phyloP scores from a whole-genome alignment of 2,113 vertebrate species.

The Sinosuthora webbiana region DNA sequence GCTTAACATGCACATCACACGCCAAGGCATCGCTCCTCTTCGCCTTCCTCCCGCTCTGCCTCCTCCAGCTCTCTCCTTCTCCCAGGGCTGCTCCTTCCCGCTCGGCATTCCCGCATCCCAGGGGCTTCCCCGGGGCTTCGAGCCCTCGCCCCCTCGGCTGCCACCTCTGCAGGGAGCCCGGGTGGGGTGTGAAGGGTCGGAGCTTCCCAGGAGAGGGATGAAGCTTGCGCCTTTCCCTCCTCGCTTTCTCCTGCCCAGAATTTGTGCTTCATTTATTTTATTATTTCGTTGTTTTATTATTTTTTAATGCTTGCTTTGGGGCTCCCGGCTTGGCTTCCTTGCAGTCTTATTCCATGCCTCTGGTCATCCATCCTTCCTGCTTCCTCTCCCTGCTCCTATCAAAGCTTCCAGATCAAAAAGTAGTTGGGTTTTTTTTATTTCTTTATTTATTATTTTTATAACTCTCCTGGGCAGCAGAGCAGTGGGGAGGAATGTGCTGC shows the following conservation, averaged over 20 bases:
- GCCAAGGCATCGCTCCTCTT: conserved; percentile 44
- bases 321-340: not conserved
- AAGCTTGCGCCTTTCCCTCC: not conserved
- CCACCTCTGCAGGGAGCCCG: not conserved
- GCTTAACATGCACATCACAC: conserved; percentile 74
- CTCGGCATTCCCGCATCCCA: not conserved
- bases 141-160: not conserved
- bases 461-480: not conserved
- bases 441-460: not conserved
- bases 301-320: conserved; percentile 1
- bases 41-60: conserved; percentile 37
- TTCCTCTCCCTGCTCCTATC: not conserved
- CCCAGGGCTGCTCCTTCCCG: not conserved
- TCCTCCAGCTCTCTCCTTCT: conserved; percentile 33
- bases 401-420: not conserved
- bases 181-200: not conserved
- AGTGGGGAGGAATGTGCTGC: not conserved
- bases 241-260: not conserved
- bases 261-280: not conserved
- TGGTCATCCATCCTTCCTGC: not conserved
- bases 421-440: not conserved
- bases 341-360: not conserved
- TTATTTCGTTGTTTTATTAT: not conserved
- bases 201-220: not conserved
- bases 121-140: not conserved